Conservation (phyloP, 2,888 invertebrate species). For the Macrophya alboannulata region DNA sequence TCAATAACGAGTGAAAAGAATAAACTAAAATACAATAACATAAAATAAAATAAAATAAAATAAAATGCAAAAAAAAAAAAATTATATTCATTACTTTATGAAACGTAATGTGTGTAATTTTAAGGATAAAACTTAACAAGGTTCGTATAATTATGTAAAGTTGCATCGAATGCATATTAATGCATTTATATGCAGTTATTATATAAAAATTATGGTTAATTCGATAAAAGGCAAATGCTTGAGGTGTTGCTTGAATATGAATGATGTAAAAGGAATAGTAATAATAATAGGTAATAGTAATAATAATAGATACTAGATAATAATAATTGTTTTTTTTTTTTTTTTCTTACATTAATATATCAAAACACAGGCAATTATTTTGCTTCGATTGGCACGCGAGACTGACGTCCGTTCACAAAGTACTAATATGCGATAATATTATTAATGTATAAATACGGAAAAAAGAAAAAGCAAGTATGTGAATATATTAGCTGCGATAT, state of each 20-base stretch:
- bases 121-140: slow-evolving; percentile 14
- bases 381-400: slow-evolving; percentile 53
- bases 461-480: slow-evolving; percentile 64
- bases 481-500: slow-evolving; percentile 71
- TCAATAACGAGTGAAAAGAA: neutral
- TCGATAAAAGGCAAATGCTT: slow-evolving; percentile 73
- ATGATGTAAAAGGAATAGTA: slow-evolving; percentile 51
- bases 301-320: slow-evolving; percentile 51
- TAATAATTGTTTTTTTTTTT: slow-evolving; percentile 40
- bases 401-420: slow-evolving; percentile 54
- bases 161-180: slow-evolving; percentile 53
- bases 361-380: slow-evolving; percentile 45
- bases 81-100: slow-evolving; percentile 52
- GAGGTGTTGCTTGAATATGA: slow-evolving; percentile 63
- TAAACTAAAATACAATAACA: neutral
- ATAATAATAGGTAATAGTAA: slow-evolving; percentile 53
- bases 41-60: neutral
- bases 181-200: slow-evolving; percentile 53
- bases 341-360: slow-evolving; percentile 36
- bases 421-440: slow-evolving; percentile 55
- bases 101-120: slow-evolving; percentile 52
- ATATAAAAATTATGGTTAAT: slow-evolving; percentile 54
- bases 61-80: neutral
- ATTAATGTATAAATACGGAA: slow-evolving; percentile 59
- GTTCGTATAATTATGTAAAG: slow-evolving; percentile 44